Evolutionary conservation across 2,113 vertebrate species (phyloP), one percentile per base, ranked within the genome.

Genomic region (Cyanoramphus novaezelandiae): DNA sequence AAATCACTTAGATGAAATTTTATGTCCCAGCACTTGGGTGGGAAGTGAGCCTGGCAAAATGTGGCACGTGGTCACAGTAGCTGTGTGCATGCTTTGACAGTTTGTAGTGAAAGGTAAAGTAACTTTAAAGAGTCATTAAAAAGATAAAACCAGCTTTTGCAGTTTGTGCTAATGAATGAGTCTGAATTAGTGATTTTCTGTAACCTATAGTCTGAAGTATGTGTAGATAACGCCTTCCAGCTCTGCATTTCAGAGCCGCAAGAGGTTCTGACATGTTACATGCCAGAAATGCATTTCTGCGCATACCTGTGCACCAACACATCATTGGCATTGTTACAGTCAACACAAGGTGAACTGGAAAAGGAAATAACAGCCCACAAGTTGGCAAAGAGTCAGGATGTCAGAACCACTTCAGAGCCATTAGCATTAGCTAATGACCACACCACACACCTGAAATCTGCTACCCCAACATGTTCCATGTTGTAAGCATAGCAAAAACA

Each of bases 181-280:
- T 13, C 14, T 77, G 31, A 33, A 35, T 31, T 59, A 49, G 33
- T 16, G 14, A 12, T 63, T 82, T 85, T 44, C 53, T 90, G 3
- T 28, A 44, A 63, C 15, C 20, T 19, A 16, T 9, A 19, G 31
- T 17, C 27, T 69, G 41, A 52, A 82, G 46, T 57, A 7, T 0
- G 1, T 52, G 19, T 72, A 53, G 29, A 43, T 37, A 44, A 49
- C 23, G 57, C 39, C 41, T 69, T 39, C 11, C 19, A 72, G 27
- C 39, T 82, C n/a, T 59, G 0, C 17, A 10, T 57, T 91, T 84
- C 52, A 76, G 75, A 64, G 24, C 37, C 80, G 24, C 11, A 60
- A n/a, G 74, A 60, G 44, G 39, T 25, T 79, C 57, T 68, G 31
- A 1, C 4, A 6, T 1, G 3, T 41, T 52, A 5, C 7, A 0